Base-by-base conservation (phyloP, 2,797 vertebrate genomes). In the Lemur catta region DNA sequence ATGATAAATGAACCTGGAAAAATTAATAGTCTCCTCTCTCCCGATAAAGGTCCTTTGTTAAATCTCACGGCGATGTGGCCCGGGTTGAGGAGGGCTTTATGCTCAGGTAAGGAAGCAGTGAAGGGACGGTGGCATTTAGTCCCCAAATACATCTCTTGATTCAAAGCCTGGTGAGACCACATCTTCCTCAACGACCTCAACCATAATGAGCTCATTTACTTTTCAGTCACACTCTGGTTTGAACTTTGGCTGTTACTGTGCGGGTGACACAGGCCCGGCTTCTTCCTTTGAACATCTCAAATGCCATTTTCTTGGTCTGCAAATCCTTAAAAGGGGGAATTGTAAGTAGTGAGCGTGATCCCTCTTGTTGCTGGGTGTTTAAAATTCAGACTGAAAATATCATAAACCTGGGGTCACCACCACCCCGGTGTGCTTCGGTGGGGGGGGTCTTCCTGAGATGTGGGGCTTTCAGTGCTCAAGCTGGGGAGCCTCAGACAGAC, bases 391-490 rank as follows among this genome's bases (percentile, higher is more conserved):
- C 43, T 41, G 10, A n/a, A 15, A 17, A 46, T 43, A 24, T 33
- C 33, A 1, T 79, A 17, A 35, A 48, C 18, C 30, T 13, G 18
- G 18, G 55, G 14, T 24, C 2, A 4, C 14, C 11, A 4, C 12
- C 33, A 15, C 5, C 12, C 50, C 0, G 0, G 7, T 7, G 0
- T 43, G 28, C 6, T 0, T 26, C 38, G 67, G 8, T 6, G 8
- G 2, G 33, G 33, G 1, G 4, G 0, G 12, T 26, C 24, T 55
- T 38, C 20, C 75, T 1, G 3, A 10, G 6, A 65, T 13, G 4
- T 13, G 28, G 46, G 7, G 7, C 0, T 15, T 30, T 81, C 6
- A 0, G 26, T 13, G 9, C 35, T 46, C 28, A 24, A 11, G 2
- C 26, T 24, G 15, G 48, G 6, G 33, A 20, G 52, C 63, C 52